Conservation (phyloP, 2,113 vertebrate genomes). For the Carassius carassius region DNA sequence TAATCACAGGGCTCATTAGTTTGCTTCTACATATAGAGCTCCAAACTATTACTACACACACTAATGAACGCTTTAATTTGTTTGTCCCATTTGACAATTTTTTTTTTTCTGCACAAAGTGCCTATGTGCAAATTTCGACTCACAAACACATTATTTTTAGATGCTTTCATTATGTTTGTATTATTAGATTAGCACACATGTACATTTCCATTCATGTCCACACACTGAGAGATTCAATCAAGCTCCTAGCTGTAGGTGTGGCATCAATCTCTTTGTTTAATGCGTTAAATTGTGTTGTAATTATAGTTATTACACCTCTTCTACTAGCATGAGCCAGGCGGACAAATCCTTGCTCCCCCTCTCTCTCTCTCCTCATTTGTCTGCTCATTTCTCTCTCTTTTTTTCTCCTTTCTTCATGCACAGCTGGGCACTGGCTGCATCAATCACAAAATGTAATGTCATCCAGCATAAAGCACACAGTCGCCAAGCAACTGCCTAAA, state of each 20-base stretch:
- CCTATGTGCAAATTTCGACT: background rate
- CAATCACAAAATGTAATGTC: conserved; percentile 55
- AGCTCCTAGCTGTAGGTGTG: background rate
- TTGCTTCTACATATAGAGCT: conserved; percentile 11
- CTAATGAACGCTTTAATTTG: conserved; percentile 5
- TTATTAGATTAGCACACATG: conserved; percentile 15
- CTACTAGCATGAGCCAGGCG: conserved; percentile 19
- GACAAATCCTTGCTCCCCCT: conserved; percentile 14
- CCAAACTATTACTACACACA: conserved; percentile 32
- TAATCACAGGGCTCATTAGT: conserved; percentile 41
- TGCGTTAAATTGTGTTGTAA: conserved; percentile 45
- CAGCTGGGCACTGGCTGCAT: conserved; percentile 52
- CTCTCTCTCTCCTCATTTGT: conserved; percentile 16
- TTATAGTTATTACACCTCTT: conserved; percentile 37
- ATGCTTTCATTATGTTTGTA: background rate
- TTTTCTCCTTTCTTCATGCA: conserved; percentile 11
- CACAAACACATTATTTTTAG: background rate
- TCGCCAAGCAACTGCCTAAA: conserved; percentile 71
- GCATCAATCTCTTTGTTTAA: conserved; percentile 36
- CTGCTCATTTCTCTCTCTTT: conserved; percentile 11
- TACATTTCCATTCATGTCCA: background rate
- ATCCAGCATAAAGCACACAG: conserved; percentile 47
- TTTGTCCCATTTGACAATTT: background rate
- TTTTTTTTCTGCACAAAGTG: background rate
- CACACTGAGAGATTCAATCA: background rate